Evolutionary conservation across 2,888 invertebrate genomes (phyloP), one percentile per base, ranked within the genome.

Genomic region (Tridacna crocea): DNA sequence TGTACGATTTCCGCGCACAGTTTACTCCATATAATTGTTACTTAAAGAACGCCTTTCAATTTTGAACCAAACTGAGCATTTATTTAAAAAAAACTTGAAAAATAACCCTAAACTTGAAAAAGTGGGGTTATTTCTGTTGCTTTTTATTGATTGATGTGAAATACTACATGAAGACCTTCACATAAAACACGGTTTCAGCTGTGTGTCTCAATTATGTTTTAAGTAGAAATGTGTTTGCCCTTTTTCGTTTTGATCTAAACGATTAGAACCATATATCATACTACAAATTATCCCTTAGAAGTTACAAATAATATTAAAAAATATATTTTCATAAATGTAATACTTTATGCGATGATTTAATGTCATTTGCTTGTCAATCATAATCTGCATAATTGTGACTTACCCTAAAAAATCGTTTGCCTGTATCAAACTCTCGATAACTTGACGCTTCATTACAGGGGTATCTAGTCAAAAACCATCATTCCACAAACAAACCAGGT

Each of bases 281-380:
- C 51, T 51, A 12, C 51, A 70, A 70, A 70, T 70, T n/a, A 47
- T 51, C 70, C 70, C 19, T 70, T 51, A 70, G 70, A 70, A 24
- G 70, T 70, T 51, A 70, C 70, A 51, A 68, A 70, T 70, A 70
- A 70, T 70, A 70, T 47, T 70, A 19, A 36, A 51, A 22, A 47
- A 70, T 51, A 48, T 26, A 70, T 70, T 70, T 70, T 51, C 51
- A 70, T 51, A 48, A 51, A 48, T 48, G 24, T 70, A 70, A 70
- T 70, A 26, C 51, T 70, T 70, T 70, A 48, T 70, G 26, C n/a
- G 66, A 66, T 66, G 66, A 66, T 70, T 70, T 70, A 70, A 70
- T 48, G 47, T 70, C 24, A 10, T 36, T 22, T 10, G 51, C 70
- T 36, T 70, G 70, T 70, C 70, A 70, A 70, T 70, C 70, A 70